phyloP scores from a whole-genome alignment of 1,140 invertebrate species.

The Bombus vancouverensis region DNA sequence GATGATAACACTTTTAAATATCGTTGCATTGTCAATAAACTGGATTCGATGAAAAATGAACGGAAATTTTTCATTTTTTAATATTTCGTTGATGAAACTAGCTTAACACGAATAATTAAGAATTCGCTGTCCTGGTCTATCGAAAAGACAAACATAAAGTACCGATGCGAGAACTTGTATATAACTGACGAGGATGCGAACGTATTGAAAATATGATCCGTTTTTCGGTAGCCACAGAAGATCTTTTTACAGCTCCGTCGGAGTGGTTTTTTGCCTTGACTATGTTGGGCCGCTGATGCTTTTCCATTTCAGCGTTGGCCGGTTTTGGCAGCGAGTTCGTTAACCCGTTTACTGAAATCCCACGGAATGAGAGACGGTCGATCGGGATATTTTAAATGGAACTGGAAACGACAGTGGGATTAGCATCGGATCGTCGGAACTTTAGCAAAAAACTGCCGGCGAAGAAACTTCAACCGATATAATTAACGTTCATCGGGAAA shows the following conservation, averaged over 20 bases:
- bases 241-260: constrained; percentile 5
- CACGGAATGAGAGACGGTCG: constrained; percentile 25
- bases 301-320: constrained; percentile 44
- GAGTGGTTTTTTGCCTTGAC: constrained; percentile 10
- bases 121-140: background rate
- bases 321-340: constrained; percentile 47
- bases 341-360: constrained; percentile 33
- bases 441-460: background rate
- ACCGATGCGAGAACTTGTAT: background rate
- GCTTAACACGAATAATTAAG: no score
- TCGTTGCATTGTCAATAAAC: no score
- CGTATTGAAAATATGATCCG: constrained; percentile 47
- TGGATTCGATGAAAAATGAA: background rate
- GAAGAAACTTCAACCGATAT: background rate
- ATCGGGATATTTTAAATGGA: constrained; percentile 39
- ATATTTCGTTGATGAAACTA: background rate
- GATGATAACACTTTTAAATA: no score
- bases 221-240: constrained; percentile 31
- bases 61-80: background rate
- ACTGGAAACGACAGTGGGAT: constrained; percentile 18
- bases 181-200: constrained; percentile 24
- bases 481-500: background rate
- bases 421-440: constrained; percentile 3
- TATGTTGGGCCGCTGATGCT: background rate
- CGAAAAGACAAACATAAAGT: background rate